Percentiles rank a stretch among this genome's conserved stretches.
phyloP scores from a whole-genome alignment of 92 coral and sea anemone genomes.

The Plumapathes pennacea region DNA sequence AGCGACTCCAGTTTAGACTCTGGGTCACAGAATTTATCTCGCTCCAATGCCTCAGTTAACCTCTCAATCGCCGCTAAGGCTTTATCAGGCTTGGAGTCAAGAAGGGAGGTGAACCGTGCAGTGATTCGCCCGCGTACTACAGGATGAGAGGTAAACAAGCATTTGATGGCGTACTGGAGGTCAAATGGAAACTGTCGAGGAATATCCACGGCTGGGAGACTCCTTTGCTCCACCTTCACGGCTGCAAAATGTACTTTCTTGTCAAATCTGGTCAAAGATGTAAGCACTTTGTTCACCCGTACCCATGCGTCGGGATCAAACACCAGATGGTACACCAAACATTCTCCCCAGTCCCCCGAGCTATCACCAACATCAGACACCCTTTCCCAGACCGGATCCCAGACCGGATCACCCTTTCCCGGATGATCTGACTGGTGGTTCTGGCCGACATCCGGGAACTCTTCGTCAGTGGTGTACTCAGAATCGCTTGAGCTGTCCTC shows the following conservation, averaged over 20 bases:
- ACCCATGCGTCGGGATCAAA: constrained; percentile 20
- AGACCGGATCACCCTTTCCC: constrained; percentile 40
- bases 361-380: constrained; percentile 53
- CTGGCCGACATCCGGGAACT: constrained; percentile 11
- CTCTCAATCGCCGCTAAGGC: constrained; percentile 56
- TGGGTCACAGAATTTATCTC: constrained; percentile 80
- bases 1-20: constrained; percentile 52
- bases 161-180: constrained; percentile 73
- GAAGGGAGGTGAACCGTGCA: constrained; percentile 35
- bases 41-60: constrained; percentile 41
- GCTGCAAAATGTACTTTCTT: constrained; percentile 65
- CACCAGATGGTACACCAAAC: constrained; percentile 49
- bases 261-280: constrained; percentile 52
- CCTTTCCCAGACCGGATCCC: constrained; percentile 66
- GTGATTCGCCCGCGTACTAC: constrained; percentile 64
- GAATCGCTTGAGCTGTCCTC: constrained; percentile 29
- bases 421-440: constrained; percentile 24
- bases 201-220: constrained; percentile 28
- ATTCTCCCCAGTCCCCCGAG: constrained; percentile 57
- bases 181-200: constrained; percentile 54
- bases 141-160: constrained; percentile 74
- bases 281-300: constrained; percentile 44
- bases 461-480: constrained; percentile 31
- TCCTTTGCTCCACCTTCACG: constrained; percentile 21
- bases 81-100: constrained; percentile 38